Evolutionary conservation across 1,140 invertebrate genomes (phyloP), one percentile per base, ranked within the genome.

Genomic region (Grapholita molesta): DNA sequence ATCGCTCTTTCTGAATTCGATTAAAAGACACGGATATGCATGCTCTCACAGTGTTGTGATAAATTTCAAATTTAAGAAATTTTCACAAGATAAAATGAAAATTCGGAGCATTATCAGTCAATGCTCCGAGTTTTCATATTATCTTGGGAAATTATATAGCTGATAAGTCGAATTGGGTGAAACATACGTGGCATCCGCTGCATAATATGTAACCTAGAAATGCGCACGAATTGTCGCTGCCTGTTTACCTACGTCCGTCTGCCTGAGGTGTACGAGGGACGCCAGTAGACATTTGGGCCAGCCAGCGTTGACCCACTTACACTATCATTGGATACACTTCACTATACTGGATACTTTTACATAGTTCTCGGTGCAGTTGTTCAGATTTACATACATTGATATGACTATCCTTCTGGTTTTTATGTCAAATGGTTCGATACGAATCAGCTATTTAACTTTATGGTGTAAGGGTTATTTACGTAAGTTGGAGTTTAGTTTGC

Each of bases 141-240:
- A n/a, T n/a, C n/a, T n/a, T n/a, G n/a, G n/a, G n/a, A n/a, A n/a
- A 71, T 52, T 11, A 25, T 15, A 33, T n/a, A 70, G 61, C 35
- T 33, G 70, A 71, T 69, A 68, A 70, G 61, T 67, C 70, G 69
- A 73, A 73, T 73, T 75, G 68, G 76, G 76, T 75, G 71, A 73
- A 72, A 74, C 71, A 74, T 53, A 72, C 61, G 33, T 38, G 24
- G 24, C 21, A 21, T 64, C 66, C 68, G 68, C 53, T 71, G 71
- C 74, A 73, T 72, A n/a, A n/a, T n/a, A 68, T 70, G 67, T 66
- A 69, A 69, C 69, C 57, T 66, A 66, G 28, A 67, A 72, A 35
- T 28, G 35, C 69, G 42, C 65, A 67, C 64, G 68, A 72, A 70
- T 70, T 72, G 70, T 72, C 61, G 68, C 75, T 66, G 61, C 69